A percentile compares a stretch with the other conserved stretches of the same genome.
Evolutionary conservation across 2,888 invertebrate species (phyloP).

Genomic region (Hypsopygia costalis): DNA sequence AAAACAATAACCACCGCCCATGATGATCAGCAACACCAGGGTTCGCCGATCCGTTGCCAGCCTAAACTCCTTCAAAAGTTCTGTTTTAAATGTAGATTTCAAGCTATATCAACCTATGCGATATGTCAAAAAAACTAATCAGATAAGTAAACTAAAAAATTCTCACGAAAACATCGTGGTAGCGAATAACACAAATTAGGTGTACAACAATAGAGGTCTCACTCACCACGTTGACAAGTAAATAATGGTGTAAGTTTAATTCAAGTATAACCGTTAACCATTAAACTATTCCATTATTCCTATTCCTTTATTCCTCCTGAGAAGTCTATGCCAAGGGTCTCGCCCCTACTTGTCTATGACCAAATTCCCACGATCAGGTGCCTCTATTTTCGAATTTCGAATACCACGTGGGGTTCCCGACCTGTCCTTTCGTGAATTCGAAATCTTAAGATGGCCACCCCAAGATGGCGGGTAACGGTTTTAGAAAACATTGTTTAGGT

Average conservation of each 20-base stretch:
- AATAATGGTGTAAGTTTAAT: constrained; percentile 18
- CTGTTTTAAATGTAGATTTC: no score
- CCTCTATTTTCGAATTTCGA: constrained; percentile 36
- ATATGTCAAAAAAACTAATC: background rate
- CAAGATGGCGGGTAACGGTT: constrained; percentile 43
- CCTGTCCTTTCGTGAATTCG: constrained; percentile 34
- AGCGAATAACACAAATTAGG: constrained; percentile 20
- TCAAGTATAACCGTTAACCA: constrained; percentile 40
- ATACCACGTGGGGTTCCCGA: constrained; percentile 35
- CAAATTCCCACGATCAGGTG: constrained; percentile 66
- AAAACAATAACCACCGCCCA: no score
- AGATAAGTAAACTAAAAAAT: constrained; percentile 3
- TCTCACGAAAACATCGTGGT: constrained; percentile 16
- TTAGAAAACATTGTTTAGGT: constrained; percentile 34
- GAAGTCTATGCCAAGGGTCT: constrained; percentile 12
- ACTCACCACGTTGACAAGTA: constrained; percentile 18
- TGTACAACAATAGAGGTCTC: constrained; percentile 15
- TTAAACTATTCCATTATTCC: constrained; percentile 38
- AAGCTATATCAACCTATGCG: no score
- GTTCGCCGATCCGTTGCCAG: no score
- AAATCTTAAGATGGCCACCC: constrained; percentile 39
- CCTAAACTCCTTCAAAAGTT: no score
- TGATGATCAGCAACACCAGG: no score
- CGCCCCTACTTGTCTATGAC: constrained; percentile 30
- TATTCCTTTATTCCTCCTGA: constrained; percentile 26